These are phyloP conservation scores for Euglossa dilemma DNA, from an alignment of 1,140 invertebrate species.

Conservation along the genomic window DNA sequence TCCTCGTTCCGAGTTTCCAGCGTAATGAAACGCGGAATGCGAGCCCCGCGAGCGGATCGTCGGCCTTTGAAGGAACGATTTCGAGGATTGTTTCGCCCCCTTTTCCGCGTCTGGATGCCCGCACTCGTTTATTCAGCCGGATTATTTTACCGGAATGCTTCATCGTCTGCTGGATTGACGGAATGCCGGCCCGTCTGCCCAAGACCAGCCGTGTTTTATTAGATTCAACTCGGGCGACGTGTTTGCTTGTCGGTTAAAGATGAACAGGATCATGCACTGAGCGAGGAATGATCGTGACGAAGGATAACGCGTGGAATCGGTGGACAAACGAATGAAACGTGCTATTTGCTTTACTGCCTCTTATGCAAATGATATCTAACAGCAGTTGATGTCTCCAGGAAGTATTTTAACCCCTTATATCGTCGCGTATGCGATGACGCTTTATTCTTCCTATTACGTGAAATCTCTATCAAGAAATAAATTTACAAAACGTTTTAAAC, in stretches of 20 bases:
- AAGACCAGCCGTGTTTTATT: not conserved
- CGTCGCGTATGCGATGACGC: too few relatives aligned
- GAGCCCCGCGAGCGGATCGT: not conserved
- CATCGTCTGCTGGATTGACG: conserved; percentile 24
- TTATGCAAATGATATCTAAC: too few relatives aligned
- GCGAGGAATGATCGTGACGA: not conserved
- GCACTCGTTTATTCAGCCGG: not conserved
- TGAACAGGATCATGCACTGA: not conserved
- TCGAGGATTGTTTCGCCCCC: conserved; percentile 20
- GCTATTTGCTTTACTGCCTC: too few relatives aligned
- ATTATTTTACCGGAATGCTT: conserved; percentile 25
- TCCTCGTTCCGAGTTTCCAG: not conserved
- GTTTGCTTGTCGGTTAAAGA: not conserved
- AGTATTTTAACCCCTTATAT: too few relatives aligned
- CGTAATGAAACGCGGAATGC: conserved; percentile 23
- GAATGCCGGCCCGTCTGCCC: not conserved
- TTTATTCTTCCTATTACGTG: too few relatives aligned
- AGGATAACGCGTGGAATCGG: not conserved
- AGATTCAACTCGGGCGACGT: not conserved
- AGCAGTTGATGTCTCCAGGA: too few relatives aligned
- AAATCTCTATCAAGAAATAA: too few relatives aligned
- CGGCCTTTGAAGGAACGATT: conserved; percentile 27
- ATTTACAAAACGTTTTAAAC: too few relatives aligned
- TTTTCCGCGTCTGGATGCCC: conserved; percentile 3
- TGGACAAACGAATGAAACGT: too few relatives aligned